These are phyloP conservation scores for Sardina pilchardus DNA, from an alignment of 2,113 vertebrate species.

Conservation along the genomic window DNA sequence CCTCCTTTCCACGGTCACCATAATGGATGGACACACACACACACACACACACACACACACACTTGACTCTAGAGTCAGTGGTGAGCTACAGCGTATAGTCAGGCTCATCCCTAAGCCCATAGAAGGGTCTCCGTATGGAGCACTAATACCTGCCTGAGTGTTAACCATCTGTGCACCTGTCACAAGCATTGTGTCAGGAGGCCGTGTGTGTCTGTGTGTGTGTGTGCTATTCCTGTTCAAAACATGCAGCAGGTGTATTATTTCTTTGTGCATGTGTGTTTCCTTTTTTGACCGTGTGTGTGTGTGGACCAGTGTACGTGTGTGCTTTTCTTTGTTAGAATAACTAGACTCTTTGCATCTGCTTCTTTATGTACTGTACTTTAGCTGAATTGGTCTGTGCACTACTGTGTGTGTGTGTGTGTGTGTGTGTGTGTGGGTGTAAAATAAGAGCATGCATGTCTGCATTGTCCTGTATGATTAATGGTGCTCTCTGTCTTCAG, in stretches of 20 bases:
- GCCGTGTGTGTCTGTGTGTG: neutral
- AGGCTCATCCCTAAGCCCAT: neutral
- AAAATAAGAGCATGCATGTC: too few species aligned
- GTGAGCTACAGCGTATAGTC: neutral
- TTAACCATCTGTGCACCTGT: conserved; percentile 10
- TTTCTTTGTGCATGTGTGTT: neutral
- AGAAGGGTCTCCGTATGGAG: neutral
- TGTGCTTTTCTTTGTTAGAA: too few species aligned
- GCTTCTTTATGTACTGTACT: neutral
- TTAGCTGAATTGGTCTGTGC: neutral
- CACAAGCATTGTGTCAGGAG: neutral
- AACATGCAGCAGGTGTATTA: neutral
- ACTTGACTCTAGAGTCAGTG: neutral
- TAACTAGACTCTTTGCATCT: neutral
- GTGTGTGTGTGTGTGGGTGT: neutral
- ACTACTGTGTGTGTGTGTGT: neutral
- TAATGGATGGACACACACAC: neutral
- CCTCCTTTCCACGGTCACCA: neutral
- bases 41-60: conserved; percentile 1
- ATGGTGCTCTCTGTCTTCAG: neutral
- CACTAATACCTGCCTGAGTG: neutral
- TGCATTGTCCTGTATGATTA: neutral
- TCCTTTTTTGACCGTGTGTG: too few species aligned
- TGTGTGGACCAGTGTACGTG: too few species aligned
- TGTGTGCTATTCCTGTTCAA: neutral